A percentile compares a stretch with the other conserved stretches of the same genome.
Conservation (phyloP, 1,140 invertebrate species). For the Araneus ventricosus region DNA sequence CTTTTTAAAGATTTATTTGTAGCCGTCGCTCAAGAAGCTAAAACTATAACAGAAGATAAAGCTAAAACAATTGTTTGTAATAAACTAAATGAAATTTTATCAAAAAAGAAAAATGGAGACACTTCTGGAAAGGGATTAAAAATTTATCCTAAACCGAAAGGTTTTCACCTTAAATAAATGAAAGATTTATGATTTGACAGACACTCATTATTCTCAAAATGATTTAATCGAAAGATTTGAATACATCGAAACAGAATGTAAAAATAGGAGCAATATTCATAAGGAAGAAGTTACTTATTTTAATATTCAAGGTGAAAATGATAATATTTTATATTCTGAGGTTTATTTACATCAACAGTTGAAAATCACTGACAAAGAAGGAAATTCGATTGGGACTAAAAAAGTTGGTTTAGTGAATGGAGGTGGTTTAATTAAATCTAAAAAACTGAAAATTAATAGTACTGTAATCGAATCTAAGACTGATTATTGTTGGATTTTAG, state of each 20-base stretch:
- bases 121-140: not conserved
- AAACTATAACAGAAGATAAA: not conserved
- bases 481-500: not conserved
- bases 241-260: not conserved
- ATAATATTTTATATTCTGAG: constrained; percentile 19
- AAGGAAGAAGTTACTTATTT: not conserved
- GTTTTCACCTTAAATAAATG: no score
- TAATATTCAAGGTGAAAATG: not conserved
- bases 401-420: no score
- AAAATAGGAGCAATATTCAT: not conserved
- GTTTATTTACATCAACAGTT: not conserved
- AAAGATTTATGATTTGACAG: constrained; percentile 19
- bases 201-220: not conserved
- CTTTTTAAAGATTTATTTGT: not conserved
- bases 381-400: not conserved
- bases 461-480: not conserved
- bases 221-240: constrained; percentile 10
- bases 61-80: no score
- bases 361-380: constrained; percentile 23
- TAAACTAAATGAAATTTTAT: constrained; percentile 9
- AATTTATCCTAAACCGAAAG: not conserved
- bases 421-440: not conserved
- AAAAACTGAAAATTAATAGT: not conserved
- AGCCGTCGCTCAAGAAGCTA: not conserved
- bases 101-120: not conserved